Conservation (phyloP, 2,888 invertebrate genomes). For the Caenorhabditis wallacei region DNA sequence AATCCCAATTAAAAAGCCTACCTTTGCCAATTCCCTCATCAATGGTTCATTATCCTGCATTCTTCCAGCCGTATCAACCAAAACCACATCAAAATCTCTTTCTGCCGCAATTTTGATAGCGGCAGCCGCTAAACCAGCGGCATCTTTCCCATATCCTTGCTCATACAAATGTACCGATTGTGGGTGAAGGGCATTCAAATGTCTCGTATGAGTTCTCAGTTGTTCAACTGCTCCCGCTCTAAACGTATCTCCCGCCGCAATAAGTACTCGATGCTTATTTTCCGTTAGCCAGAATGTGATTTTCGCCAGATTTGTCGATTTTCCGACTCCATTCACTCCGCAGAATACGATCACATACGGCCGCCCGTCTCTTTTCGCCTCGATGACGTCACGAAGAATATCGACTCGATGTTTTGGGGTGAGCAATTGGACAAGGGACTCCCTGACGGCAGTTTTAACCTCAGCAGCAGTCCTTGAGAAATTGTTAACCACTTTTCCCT, state of each 20-base stretch:
- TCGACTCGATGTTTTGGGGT: constrained; percentile 96
- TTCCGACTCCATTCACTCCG: constrained; percentile 99
- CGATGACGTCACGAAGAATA: constrained; percentile 95
- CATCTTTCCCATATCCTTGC: constrained; percentile 99
- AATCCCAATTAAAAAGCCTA: constrained; percentile 72
- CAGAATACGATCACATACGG: constrained; percentile 98
- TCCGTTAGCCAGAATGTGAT: constrained; percentile 99
- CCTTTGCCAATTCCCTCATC: constrained; percentile 97
- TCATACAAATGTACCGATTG: constrained; percentile 89
- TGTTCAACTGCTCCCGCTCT: constrained; percentile 98
- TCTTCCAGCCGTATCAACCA: constrained; percentile 99
- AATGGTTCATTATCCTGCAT: constrained; percentile 99
- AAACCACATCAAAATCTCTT: constrained; percentile 91
- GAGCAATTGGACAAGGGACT: constrained; percentile 93
- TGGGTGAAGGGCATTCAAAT: constrained; percentile 95
- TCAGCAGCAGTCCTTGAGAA: constrained; percentile 93
- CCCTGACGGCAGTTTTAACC: constrained; percentile 92
- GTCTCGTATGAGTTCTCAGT: constrained; percentile 93
- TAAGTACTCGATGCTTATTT: constrained; percentile 95
- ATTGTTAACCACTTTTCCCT: constrained; percentile 88
- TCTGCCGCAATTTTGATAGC: constrained; percentile 89
- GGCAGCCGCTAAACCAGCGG: constrained; percentile 98
- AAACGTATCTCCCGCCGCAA: constrained; percentile 99
- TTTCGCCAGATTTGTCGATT: constrained; percentile 98
- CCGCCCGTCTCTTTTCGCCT: constrained; percentile 90